Conservation (phyloP, 1,140 invertebrate genomes). For the Anastrepha obliqua region DNA sequence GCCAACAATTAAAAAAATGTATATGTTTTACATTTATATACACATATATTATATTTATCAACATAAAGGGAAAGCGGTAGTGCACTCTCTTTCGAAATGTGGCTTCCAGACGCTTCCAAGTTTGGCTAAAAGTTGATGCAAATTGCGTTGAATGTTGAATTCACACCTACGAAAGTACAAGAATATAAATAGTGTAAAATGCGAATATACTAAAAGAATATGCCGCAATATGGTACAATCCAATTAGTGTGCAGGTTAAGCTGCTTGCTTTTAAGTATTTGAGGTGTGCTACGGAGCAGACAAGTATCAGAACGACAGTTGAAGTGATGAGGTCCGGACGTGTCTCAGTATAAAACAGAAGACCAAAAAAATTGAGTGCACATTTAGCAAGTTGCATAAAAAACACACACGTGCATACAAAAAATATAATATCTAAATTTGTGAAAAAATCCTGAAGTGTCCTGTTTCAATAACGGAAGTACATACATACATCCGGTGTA, state of each 20-base stretch:
- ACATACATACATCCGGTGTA: slow-evolving; percentile 14
- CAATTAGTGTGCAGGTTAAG: slow-evolving; percentile 66
- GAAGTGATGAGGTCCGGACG: slow-evolving; percentile 68
- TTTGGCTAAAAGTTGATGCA: neutral
- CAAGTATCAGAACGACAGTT: slow-evolving; percentile 38
- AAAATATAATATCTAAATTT: slow-evolving; percentile 14
- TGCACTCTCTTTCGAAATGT: neutral
- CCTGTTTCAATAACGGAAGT: slow-evolving; percentile 42
- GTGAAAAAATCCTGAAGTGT: slow-evolving; percentile 13
- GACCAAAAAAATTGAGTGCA: slow-evolving; percentile 37
- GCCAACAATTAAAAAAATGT: neutral
- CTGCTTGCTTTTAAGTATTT: slow-evolving; percentile 54
- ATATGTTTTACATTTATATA: too few species aligned
- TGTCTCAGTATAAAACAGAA: slow-evolving; percentile 60
- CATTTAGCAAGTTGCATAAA: too few species aligned
- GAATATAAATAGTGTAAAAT: slow-evolving; percentile 13
- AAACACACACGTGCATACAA: neutral
- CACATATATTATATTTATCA: neutral
- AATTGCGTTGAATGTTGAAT: neutral
- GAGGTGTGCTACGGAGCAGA: neutral
- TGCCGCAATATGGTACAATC: slow-evolving; percentile 70
- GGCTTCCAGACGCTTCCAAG: neutral
- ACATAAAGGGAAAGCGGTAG: neutral
- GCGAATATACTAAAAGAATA: neutral
- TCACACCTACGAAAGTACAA: neutral